Conservation (phyloP, 1,140 invertebrate species). For the Artemia franciscana region DNA sequence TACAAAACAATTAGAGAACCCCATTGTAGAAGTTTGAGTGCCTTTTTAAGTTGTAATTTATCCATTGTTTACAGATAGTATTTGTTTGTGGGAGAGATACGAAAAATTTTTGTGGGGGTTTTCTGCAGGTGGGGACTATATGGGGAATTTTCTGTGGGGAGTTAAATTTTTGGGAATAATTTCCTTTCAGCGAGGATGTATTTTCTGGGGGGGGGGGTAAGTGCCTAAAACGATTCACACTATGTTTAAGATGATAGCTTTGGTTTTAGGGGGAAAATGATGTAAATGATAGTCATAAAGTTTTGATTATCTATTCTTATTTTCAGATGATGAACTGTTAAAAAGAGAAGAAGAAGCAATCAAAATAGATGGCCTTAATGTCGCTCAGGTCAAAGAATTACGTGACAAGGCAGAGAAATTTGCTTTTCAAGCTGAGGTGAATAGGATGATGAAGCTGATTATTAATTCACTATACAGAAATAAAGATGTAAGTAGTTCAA, state of each 20-base stretch:
- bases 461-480: slow-evolving; percentile 96
- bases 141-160: too few relatives aligned
- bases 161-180: too few relatives aligned
- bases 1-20: too few relatives aligned
- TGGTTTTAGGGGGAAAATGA: background rate
- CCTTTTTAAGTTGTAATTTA: too few relatives aligned
- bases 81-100: too few relatives aligned
- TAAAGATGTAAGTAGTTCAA: slow-evolving; percentile 60
- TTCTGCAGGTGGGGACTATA: too few relatives aligned
- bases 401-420: slow-evolving; percentile 77
- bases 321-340: slow-evolving; percentile 45
- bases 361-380: slow-evolving; percentile 80
- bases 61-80: too few relatives aligned
- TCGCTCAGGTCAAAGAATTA: slow-evolving; percentile 76
- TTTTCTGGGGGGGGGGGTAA: too few relatives aligned
- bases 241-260: background rate
- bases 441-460: slow-evolving; percentile 98
- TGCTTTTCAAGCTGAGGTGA: slow-evolving; percentile 86
- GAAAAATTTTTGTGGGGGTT: too few relatives aligned
- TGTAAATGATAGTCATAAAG: too few relatives aligned
- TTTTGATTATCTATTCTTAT: slow-evolving; percentile 14
- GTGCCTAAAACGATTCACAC: background rate
- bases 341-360: slow-evolving; percentile 87
- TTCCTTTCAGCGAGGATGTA: too few relatives aligned
- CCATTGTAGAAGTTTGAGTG: too few relatives aligned